Evolutionary conservation across 2,888 invertebrate species (phyloP).

Genomic region (Chrysotoxum bicinctum): DNA sequence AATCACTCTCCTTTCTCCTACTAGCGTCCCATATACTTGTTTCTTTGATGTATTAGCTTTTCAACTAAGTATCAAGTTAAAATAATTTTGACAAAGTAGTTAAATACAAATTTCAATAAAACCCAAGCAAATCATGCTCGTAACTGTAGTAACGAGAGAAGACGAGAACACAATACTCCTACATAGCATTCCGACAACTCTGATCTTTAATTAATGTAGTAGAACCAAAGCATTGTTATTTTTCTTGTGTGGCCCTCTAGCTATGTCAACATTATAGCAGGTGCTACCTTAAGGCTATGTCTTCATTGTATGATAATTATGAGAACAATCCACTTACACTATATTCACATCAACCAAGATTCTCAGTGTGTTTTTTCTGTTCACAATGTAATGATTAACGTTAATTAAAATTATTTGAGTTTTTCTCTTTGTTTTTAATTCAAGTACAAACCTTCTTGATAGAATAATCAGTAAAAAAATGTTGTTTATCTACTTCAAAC

Average conservation of each 20-base stretch:
- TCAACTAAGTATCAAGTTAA: too few species aligned
- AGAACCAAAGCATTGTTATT: conserved; percentile 37
- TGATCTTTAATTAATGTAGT: conserved; percentile 10
- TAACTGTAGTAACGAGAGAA: background rate
- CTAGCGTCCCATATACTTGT: too few species aligned
- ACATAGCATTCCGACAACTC: background rate
- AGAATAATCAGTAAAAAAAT: too few species aligned
- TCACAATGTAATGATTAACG: background rate
- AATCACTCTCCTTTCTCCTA: too few species aligned
- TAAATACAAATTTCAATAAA: too few species aligned
- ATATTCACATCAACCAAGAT: background rate
- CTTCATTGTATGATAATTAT: conserved; percentile 62
- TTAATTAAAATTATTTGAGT: background rate
- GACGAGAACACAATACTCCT: background rate
- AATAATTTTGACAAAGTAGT: too few species aligned
- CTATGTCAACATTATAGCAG: conserved; percentile 38
- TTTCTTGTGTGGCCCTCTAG: conserved; percentile 33
- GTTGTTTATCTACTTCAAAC: too few species aligned
- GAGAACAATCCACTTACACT: conserved; percentile 27
- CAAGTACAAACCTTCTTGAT: too few species aligned
- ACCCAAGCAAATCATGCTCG: too few species aligned
- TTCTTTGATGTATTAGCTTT: too few species aligned
- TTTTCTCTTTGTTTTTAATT: background rate
- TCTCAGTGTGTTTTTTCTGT: background rate
- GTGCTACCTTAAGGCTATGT: conserved; percentile 38